phyloP scores from a whole-genome alignment of 2,113 vertebrate species.

The Gorsachius goisagi region DNA sequence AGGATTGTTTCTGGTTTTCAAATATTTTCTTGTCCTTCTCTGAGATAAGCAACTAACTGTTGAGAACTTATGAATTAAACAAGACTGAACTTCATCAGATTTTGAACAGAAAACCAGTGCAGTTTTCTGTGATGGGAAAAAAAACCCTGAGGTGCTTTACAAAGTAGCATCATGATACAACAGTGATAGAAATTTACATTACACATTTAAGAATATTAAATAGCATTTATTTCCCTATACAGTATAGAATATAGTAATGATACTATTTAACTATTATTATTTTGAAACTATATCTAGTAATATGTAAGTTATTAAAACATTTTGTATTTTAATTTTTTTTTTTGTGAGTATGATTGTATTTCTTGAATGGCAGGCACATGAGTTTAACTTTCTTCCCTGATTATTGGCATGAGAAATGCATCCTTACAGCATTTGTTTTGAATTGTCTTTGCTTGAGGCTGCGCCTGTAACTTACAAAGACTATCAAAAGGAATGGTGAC shows the following conservation, averaged over 20 bases:
- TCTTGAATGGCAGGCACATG: background rate
- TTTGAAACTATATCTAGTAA: background rate
- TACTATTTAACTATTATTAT: background rate
- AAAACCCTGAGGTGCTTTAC: background rate
- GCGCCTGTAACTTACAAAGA: slow-evolving; percentile 31
- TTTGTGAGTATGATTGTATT: background rate
- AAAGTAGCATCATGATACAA: background rate
- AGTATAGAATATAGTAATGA: background rate
- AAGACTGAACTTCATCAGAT: background rate
- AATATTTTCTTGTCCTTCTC: background rate
- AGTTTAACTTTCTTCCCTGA: background rate
- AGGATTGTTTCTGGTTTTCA: background rate
- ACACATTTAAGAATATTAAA: background rate
- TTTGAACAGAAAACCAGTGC: background rate
- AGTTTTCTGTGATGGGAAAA: background rate
- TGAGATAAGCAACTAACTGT: background rate
- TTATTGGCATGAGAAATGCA: background rate
- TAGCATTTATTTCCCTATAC: background rate
- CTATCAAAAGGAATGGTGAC: slow-evolving; percentile 46
- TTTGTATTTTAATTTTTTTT: background rate
- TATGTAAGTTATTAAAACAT: background rate
- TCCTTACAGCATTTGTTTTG: background rate
- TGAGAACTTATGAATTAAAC: background rate
- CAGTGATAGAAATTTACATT: background rate
- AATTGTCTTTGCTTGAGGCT: background rate